Evolutionary conservation across 2,797 vertebrate species (phyloP), one percentile per base, ranked within the genome.

Genomic region (Graptemys geographica): DNA sequence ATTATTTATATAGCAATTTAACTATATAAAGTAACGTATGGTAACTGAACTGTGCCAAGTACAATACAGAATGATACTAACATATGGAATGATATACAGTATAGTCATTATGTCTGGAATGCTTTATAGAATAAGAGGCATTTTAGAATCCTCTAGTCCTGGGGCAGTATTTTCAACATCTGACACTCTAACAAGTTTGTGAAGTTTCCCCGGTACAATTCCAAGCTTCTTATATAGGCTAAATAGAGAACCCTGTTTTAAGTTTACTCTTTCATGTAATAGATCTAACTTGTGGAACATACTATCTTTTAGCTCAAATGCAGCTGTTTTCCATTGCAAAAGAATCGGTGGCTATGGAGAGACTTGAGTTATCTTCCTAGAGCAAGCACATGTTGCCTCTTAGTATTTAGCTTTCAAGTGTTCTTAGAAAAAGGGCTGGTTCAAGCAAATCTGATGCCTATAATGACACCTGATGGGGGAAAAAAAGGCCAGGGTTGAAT

Each of bases 291-390:
- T 95, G 79, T 90, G 57, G 76, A 65, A 88, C 89, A 81, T 69
- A 47, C 84, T 47, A 83, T 55, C 25, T 80, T 94, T 79, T 80
- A 95, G 82, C 74, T 56, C 62, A 74, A 47, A 18, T 78, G 82
- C 93, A 94, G 89, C 88, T 95, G 90, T 94, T 96, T 72, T 78
- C 87, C 80, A 53, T 88, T 1, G 6, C 88, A 57, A 49, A 47
- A 87, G 76, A 91, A 79, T 65, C 83, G 1, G 37, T 86, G 86
- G 9, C 82, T 90, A 44, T 92, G 33, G 7, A 74, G 37, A 93
- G 51, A 11, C 55, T 87, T 27, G 33, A 89, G 47, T 88, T 1
- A 0, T 53, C 85, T 89, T 88, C 89, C 91, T 83, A 44, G 92
- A 87, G 80, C 84, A 23, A 84, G 12, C 90, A 94, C 84, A 81